phyloP scores from a whole-genome alignment of 2,113 vertebrate species.

The Pungitius pungitius region DNA sequence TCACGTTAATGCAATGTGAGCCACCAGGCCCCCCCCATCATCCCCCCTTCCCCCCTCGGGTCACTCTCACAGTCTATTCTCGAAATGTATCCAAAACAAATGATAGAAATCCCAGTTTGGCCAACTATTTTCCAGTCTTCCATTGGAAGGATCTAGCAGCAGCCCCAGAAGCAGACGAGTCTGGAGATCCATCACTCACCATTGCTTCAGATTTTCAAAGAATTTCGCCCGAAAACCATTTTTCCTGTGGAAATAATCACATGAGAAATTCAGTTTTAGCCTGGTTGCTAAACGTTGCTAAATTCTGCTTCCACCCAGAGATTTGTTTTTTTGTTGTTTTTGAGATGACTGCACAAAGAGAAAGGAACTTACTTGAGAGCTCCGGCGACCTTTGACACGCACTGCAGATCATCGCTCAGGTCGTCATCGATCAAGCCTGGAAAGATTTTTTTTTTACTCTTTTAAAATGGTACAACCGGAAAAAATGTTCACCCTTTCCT shows the following conservation, averaged over 20 bases:
- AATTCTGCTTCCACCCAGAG: neutral
- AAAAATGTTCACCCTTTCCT: neutral
- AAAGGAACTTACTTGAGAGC: constrained; percentile 21
- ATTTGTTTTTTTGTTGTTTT: neutral
- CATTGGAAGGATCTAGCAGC: no score
- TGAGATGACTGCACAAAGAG: no score
- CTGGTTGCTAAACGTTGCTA: no score
- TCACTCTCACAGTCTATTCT: no score
- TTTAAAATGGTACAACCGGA: neutral
- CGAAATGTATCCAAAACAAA: no score
- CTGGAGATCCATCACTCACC: neutral
- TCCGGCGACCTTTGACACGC: constrained; percentile 32
- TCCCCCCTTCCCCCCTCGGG: no score
- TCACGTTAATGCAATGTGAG: no score
- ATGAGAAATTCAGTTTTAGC: neutral
- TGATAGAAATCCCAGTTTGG: no score
- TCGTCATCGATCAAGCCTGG: constrained; percentile 63
- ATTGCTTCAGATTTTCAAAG: neutral
- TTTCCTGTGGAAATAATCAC: constrained; percentile 31
- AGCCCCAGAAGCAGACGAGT: no score
- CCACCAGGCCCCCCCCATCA: no score
- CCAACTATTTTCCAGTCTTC: no score
- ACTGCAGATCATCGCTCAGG: constrained; percentile 60
- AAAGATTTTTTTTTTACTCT: no score
- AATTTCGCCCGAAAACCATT: neutral